Conservation (phyloP, 2,888 invertebrate genomes). For the Globia sparganii region DNA sequence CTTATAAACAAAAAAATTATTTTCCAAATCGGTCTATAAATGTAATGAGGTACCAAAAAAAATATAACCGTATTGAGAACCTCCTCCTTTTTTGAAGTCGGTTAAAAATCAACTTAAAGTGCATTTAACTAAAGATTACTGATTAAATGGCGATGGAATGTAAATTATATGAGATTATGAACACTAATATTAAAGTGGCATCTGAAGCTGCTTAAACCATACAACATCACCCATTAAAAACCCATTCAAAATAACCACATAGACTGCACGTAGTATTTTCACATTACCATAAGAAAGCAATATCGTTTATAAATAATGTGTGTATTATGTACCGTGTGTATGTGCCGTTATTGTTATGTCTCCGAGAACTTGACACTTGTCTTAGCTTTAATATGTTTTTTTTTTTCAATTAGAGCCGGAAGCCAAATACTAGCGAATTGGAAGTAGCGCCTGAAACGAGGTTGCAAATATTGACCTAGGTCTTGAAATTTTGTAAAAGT, state of each 20-base stretch:
- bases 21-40: too few relatives aligned
- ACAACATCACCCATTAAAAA: constrained; percentile 10
- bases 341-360: constrained; percentile 15
- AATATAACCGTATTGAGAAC: too few relatives aligned
- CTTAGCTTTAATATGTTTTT: constrained; percentile 1
- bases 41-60: too few relatives aligned
- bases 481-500: not conserved
- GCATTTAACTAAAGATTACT: too few relatives aligned
- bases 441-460: not conserved
- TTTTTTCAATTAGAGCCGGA: constrained; percentile 24
- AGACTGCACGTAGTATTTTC: constrained; percentile 33
- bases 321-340: constrained; percentile 34
- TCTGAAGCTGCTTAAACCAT: not conserved
- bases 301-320: constrained; percentile 52
- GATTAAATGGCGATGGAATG: too few relatives aligned
- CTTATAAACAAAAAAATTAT: too few relatives aligned
- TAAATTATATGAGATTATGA: too few relatives aligned
- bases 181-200: not conserved
- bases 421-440: not conserved
- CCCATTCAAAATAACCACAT: constrained; percentile 22
- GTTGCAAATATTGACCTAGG: not conserved
- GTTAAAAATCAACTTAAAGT: too few relatives aligned
- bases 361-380: constrained; percentile 33
- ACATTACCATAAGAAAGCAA: constrained; percentile 64
- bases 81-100: too few relatives aligned